Base-by-base conservation (phyloP, 2,113 vertebrate species). In the Pogonocichla stellata region DNA sequence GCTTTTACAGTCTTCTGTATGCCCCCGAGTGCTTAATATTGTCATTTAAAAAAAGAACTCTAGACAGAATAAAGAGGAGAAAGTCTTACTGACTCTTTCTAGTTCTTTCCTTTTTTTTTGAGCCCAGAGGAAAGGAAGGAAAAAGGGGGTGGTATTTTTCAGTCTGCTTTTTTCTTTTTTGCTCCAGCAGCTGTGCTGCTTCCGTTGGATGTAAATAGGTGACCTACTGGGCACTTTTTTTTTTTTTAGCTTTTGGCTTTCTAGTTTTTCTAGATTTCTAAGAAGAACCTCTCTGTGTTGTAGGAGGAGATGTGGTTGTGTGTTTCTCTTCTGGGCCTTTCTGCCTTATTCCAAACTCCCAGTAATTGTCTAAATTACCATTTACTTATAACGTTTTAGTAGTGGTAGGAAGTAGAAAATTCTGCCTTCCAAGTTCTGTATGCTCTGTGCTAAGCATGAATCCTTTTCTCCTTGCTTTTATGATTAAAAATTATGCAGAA, bases 1-100 rank as follows among this genome's bases (percentile, higher is more conserved):
- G 57, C 40, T 86, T 92, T 94, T 57, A 28, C 5, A 31, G 50
- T 56, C 22, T 79, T 81, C n/a, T 84, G 0, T 60, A 19, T 82
- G 29, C 8, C 57, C 14, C 4, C 0, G 0, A 57, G 9, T 34
- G n/a, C 31, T 87, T 58, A 50, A 48, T 80, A 24, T 4, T 50
- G 38, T 66, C 42, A 38, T 73, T 56, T 2, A 19, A 54, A 51
- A 16, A 67, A 45, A 74, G 6, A 92, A 29, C n/a, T 50, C 22
- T 10, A 66, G 29, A 14, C 18, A 50, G 66, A 80, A 36, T 24
- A 36, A 86, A 78, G 48, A 74, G 8, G 9, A 61, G 40, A 19
- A 91, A 10, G 20, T 48, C 26, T 61, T 87, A 13, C 0, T 6
- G 5, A 10, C 16, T 54, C 13, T 16, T 3, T 34, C 14, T 29